A percentile compares a stretch with the other conserved stretches of the same genome.
Conservation (phyloP, 1,140 invertebrate genomes). For the Planococcus citri region DNA sequence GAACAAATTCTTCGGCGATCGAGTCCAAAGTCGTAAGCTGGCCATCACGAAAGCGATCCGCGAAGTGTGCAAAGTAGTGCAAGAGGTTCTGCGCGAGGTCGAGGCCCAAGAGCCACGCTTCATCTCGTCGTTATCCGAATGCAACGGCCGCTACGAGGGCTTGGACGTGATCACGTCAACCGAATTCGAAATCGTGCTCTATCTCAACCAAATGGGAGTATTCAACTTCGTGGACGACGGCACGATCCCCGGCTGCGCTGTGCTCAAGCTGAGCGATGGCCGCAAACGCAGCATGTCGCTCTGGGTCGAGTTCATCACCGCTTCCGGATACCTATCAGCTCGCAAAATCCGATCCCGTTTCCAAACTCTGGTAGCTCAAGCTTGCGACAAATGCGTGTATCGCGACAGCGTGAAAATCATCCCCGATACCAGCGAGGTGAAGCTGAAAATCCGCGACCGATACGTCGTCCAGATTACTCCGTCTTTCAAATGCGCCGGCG, state of each 20-base stretch:
- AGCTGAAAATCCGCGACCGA: conserved; percentile 69
- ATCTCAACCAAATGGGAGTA: conserved; percentile 95
- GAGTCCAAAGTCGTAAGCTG: conserved; percentile 69
- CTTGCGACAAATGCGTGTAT: conserved; percentile 82
- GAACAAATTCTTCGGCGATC: conserved; percentile 85
- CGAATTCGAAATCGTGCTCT: conserved; percentile 89
- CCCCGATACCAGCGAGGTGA: conserved; percentile 78
- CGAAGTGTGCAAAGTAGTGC: conserved; percentile 86
- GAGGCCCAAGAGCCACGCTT: conserved; percentile 93
- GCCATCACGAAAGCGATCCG: conserved; percentile 76
- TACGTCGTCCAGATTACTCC: conserved; percentile 81
- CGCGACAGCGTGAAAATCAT: conserved; percentile 84
- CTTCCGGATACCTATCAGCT: conserved; percentile 82
- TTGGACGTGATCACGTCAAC: conserved; percentile 76
- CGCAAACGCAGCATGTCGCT: conserved; percentile 89
- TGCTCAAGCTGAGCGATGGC: conserved; percentile 83
- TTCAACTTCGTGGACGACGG: conserved; percentile 94
- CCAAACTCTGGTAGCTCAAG: conserved; percentile 82
- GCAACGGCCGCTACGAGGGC: conserved; percentile 77
- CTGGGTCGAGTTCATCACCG: conserved; percentile 95
- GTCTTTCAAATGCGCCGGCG: conserved; percentile 80
- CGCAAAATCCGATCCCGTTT: conserved; percentile 87
- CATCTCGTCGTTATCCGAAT: conserved; percentile 80
- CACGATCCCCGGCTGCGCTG: conserved; percentile 81
- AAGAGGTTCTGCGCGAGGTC: conserved; percentile 90